Conservation (phyloP, 2,888 invertebrate genomes). For the Crematogaster levior region DNA sequence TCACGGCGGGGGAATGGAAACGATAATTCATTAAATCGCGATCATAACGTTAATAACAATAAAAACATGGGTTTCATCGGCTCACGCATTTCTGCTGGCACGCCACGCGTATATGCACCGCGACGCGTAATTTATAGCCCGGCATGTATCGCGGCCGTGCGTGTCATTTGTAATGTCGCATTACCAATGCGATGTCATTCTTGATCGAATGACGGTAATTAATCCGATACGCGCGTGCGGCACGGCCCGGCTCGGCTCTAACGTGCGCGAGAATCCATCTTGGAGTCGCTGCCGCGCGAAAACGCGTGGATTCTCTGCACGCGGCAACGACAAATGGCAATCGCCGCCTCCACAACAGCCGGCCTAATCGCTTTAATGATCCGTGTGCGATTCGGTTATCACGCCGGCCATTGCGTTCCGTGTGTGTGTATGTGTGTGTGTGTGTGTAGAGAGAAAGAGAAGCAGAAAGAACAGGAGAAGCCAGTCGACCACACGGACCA, state of each 20-base stretch:
- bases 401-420: constrained; percentile 50
- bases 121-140: constrained; percentile 41
- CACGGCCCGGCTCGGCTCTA: constrained; percentile 12
- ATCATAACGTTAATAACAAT: constrained; percentile 23
- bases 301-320: constrained; percentile 60
- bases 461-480: background rate
- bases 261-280: constrained; percentile 64
- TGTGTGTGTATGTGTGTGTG: too few relatives aligned
- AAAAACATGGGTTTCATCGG: constrained; percentile 28
- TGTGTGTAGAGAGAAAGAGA: background rate
- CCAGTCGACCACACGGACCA: background rate
- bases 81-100: background rate
- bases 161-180: constrained; percentile 53
- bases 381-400: constrained; percentile 74
- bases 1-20: background rate
- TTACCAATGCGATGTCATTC: constrained; percentile 50
- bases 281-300: constrained; percentile 55
- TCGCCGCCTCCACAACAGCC: constrained; percentile 71
- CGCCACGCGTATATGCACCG: background rate
- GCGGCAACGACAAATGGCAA: constrained; percentile 72
- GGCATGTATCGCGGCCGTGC: constrained; percentile 42
- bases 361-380: constrained; percentile 74
- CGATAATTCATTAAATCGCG: constrained; percentile 34
- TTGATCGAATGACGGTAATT: constrained; percentile 59
- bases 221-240: constrained; percentile 61